A percentile compares a stretch with the other conserved stretches of the same genome.
phyloP scores from a whole-genome alignment of 2,113 vertebrate genomes.

The Oplegnathus fasciatus region DNA sequence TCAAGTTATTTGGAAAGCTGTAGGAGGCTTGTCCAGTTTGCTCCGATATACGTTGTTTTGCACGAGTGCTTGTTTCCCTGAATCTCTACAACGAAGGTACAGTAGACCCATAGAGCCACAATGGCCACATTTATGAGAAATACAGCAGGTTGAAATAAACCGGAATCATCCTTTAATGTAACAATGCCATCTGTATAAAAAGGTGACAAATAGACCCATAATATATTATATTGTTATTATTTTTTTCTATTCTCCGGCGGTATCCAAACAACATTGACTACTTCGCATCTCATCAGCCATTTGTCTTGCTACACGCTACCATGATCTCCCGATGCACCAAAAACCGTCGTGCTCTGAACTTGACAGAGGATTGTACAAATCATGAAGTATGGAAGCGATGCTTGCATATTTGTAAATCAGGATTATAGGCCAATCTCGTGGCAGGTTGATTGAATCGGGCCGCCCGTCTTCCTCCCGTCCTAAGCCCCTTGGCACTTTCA shows the following conservation, averaged over 20 bases:
- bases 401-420: slow-evolving; percentile 82
- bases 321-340: slow-evolving; percentile 12
- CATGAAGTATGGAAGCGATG: slow-evolving; percentile 50
- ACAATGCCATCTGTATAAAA: not conserved
- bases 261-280: not conserved
- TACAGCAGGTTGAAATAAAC: not conserved
- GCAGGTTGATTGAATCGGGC: slow-evolving; percentile 81
- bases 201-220: not conserved
- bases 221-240: not conserved
- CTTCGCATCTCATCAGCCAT: slow-evolving; percentile 5
- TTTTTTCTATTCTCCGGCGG: not conserved
- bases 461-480: slow-evolving; percentile 72
- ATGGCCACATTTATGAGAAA: not conserved
- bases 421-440: slow-evolving; percentile 79
- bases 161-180: not conserved
- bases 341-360: slow-evolving; percentile 37
- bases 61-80: not conserved
- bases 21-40: not conserved
- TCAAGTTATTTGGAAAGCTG: not conserved
- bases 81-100: not conserved
- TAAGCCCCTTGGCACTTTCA: slow-evolving; percentile 78
- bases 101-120: not conserved
- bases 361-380: slow-evolving; percentile 61
- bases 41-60: not conserved
- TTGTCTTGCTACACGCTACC: slow-evolving; percentile 1